phyloP scores from a whole-genome alignment of 2,888 invertebrate species.

The Scaptomyza caliginosa region DNA sequence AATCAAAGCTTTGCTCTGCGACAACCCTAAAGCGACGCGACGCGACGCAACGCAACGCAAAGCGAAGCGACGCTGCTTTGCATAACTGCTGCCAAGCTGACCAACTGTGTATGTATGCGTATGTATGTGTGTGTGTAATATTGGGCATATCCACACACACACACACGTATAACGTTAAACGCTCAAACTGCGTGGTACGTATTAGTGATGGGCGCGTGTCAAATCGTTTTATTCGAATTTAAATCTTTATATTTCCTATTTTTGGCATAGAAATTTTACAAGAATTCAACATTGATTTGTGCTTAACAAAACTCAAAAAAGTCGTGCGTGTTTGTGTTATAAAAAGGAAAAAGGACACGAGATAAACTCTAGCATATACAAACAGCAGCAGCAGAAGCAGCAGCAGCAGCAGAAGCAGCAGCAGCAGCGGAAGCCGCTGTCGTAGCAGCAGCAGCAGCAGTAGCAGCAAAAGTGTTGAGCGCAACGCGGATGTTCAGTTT shows the following conservation, averaged over 20 bases:
- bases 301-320: no score
- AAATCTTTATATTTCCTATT: no score
- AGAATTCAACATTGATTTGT: no score
- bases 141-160: conserved; percentile 38
- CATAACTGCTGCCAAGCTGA: conserved; percentile 56
- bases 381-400: no score
- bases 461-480: conserved; percentile 52
- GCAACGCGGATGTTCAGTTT: conserved; percentile 52
- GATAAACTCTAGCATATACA: conserved; percentile 24
- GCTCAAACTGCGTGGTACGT: conserved; percentile 7
- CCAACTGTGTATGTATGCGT: conserved; percentile 25
- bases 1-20: conserved; percentile 60
- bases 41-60: conserved; percentile 25
- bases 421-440: conserved; percentile 6
- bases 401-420: conserved; percentile 3
- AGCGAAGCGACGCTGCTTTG: conserved; percentile 60
- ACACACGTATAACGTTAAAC: background rate
- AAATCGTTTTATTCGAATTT: no score
- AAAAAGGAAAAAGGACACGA: conserved; percentile 2
- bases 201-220: conserved; percentile 14
- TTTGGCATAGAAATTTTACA: no score
- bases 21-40: conserved; percentile 58
- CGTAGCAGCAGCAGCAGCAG: conserved; percentile 8
- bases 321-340: background rate
- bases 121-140: conserved; percentile 10